phyloP scores from a whole-genome alignment of 1,140 invertebrate species.

The Danaus melanippus region DNA sequence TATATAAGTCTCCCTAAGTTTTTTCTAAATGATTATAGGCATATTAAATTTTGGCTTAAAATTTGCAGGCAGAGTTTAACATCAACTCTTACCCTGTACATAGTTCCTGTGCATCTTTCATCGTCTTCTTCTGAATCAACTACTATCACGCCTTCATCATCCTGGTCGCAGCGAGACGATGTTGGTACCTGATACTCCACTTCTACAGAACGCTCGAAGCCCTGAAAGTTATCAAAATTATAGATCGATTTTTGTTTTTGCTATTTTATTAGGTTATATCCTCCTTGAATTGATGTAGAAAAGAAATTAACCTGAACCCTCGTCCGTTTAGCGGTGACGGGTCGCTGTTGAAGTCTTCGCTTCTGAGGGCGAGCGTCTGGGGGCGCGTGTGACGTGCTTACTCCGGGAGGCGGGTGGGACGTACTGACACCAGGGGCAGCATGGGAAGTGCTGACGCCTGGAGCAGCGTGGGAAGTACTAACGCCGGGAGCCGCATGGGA shows the following conservation, averaged over 20 bases:
- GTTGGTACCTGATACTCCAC: slow-evolving; percentile 85
- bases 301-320: slow-evolving; percentile 43
- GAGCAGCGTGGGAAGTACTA: slow-evolving; percentile 24
- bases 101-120: slow-evolving; percentile 59
- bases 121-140: slow-evolving; percentile 74
- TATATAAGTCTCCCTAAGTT: background rate
- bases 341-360: slow-evolving; percentile 44
- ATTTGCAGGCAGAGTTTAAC: background rate
- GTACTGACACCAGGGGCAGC: slow-evolving; percentile 21
- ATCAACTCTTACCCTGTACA: slow-evolving; percentile 48
- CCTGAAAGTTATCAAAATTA: slow-evolving; percentile 24
- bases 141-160: slow-evolving; percentile 85
- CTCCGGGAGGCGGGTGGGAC: slow-evolving; percentile 16
- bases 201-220: slow-evolving; percentile 72
- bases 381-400: slow-evolving; percentile 21
- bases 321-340: slow-evolving; percentile 47
- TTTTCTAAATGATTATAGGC: no score
- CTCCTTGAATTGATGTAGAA: no score
- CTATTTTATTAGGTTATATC: no score
- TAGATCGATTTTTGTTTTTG: no score
- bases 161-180: slow-evolving; percentile 85
- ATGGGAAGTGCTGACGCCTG: slow-evolving; percentile 19
- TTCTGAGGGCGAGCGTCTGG: slow-evolving; percentile 46
- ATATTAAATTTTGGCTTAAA: background rate
- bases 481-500: slow-evolving; percentile 25